A percentile compares a stretch with the other conserved stretches of the same genome.
These are phyloP conservation scores for Tetragonisca angustula DNA, from an alignment of 2,888 invertebrate species.

Conservation along the genomic window DNA sequence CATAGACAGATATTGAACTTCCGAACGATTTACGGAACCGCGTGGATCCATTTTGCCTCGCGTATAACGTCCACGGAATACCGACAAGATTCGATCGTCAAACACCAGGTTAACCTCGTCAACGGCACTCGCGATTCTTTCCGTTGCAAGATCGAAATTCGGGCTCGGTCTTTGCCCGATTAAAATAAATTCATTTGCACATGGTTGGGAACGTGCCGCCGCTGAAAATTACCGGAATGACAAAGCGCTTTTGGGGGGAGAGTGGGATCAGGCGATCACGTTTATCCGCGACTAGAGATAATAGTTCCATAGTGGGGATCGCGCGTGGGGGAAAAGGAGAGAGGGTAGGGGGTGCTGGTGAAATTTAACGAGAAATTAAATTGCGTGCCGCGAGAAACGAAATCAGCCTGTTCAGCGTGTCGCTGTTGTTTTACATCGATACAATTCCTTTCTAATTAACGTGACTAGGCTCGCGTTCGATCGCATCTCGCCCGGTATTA, in stretches of 20 bases:
- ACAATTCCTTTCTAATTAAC: not conserved
- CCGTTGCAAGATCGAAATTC: not conserved
- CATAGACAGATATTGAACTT: not conserved
- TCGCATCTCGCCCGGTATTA: not conserved
- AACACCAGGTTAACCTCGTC: not conserved
- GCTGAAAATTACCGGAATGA: not conserved
- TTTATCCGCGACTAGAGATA: not conserved
- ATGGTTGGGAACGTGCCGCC: not conserved
- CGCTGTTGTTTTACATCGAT: not conserved
- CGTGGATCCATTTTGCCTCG: not conserved
- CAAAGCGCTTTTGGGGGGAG: not conserved
- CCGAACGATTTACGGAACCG: too few species aligned
- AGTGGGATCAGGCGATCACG: not conserved
- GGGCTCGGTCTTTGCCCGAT: not conserved
- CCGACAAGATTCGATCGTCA: not conserved
- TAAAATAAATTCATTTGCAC: not conserved
- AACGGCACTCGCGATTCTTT: not conserved
- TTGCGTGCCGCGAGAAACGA: not conserved
- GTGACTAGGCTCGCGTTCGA: not conserved
- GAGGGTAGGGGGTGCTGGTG: not conserved
- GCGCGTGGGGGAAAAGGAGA: not conserved
- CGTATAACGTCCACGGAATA: not conserved
- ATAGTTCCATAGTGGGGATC: not conserved
- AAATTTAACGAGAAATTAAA: not conserved
- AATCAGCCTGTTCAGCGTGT: not conserved